Percentiles rank a stretch among this genome's conserved stretches.
Evolutionary conservation across 2,113 vertebrate genomes (phyloP).

Genomic region (Oceanodroma tethys): DNA sequence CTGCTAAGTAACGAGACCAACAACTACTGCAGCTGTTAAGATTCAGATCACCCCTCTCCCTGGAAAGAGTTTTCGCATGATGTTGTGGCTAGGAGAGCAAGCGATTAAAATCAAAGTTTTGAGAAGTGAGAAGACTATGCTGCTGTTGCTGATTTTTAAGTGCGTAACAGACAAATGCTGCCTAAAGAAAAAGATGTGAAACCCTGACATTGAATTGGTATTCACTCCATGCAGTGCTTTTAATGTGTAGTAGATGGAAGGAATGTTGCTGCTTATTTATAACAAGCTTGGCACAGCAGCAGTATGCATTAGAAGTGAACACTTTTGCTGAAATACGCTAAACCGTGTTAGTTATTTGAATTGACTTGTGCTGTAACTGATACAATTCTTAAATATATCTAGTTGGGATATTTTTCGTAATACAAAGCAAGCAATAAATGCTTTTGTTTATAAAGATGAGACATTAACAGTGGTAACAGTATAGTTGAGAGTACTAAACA

Average conservation of each 20-base stretch:
- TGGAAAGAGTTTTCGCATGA: not conserved
- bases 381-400: not conserved
- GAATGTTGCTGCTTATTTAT: not conserved
- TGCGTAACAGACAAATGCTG: not conserved
- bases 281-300: not conserved
- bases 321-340: not conserved
- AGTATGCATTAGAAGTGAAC: not conserved
- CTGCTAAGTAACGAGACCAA: not conserved
- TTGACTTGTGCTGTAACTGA: not conserved
- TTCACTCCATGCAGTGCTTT: not conserved
- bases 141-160: not conserved
- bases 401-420: not conserved
- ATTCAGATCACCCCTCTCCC: not conserved
- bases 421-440: not conserved
- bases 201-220: not conserved
- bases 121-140: not conserved
- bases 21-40: not conserved
- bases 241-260: not conserved
- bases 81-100: not conserved
- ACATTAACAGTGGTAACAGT: not conserved
- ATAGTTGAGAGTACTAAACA: not conserved
- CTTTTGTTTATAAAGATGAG: not conserved
- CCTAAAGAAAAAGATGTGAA: not conserved
- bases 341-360: not conserved
- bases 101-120: not conserved